Base-by-base conservation (phyloP, 2,888 invertebrate species). In the Monoplex corrugatus region DNA sequence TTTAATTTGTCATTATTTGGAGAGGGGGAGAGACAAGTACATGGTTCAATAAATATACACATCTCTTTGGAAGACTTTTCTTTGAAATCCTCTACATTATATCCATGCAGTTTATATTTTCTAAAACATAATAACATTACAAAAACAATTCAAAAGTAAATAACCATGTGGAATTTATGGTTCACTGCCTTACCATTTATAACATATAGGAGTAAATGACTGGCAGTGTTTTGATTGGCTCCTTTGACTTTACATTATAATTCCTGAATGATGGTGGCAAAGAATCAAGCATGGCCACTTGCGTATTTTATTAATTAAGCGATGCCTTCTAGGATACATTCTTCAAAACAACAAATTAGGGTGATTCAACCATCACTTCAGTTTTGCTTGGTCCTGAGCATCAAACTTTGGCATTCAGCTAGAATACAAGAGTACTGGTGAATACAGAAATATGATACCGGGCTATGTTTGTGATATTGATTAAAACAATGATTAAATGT, bases 371-470 rank as follows among this genome's bases (percentile, higher is more conserved):
- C 6, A 16, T 84, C 44, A 45, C 83, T 84, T 84, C 78, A 84
- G 38, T 19, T 57, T 84, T 35, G 19, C 50, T 78, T 68, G 40
- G 87, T 80, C 87, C 87, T 87, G 87, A 87, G 87, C 78, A 87
- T 78, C 57, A 80, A 87, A 80, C 87, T 87, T 87, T 87, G 87
- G 87, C 87, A 80, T 87, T 87, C 23, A 84, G 84, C 84, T 84
- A 35, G 50, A 57, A 57, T 57, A 84, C 84, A 84, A 57, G 57
- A 38, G 32, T 84, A 84, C 38, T 23, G 28, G 38, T 19, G 57
- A 57, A 57, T 84, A 84, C 84, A 84, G 38, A 6, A 35, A 84
- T n/a, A 45, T 19, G 32, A 45, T 32, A 84, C 84, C 45, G n/a
- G 19, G 8, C 83, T 50, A 78, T 45, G 32, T 3, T 32, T 68